These are phyloP conservation scores for Imbricaverruca yamaguchii DNA, from an alignment of 2,888 invertebrate species.

Conservation along the genomic window DNA sequence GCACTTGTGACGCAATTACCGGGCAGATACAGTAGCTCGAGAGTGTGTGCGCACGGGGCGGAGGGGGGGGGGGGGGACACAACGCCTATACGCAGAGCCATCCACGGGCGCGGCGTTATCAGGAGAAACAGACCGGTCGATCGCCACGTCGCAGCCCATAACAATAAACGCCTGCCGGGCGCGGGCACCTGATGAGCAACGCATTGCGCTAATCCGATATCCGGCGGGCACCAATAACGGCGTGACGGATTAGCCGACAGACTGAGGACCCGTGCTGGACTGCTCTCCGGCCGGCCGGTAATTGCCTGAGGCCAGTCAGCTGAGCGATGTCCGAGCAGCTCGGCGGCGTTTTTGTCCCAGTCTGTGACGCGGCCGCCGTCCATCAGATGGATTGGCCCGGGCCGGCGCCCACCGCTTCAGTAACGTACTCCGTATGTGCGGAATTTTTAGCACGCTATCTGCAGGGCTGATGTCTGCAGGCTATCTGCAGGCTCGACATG, in stretches of 20 bases:
- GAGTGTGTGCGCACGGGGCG: too few species aligned
- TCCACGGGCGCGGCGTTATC: too few species aligned
- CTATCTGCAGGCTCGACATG: too few species aligned
- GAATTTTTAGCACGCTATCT: background rate
- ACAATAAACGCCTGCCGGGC: background rate
- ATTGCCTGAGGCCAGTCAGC: background rate
- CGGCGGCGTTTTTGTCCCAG: background rate
- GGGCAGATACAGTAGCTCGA: too few species aligned
- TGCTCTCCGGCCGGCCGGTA: background rate
- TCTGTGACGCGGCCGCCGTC: background rate
- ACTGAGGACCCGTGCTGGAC: background rate
- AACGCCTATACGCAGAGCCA: too few species aligned
- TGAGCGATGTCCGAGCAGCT: background rate
- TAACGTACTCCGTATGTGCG: background rate
- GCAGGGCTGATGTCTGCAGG: too few species aligned
- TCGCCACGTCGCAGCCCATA: too few species aligned
- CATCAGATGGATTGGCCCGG: background rate
- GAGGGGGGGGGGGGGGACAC: too few species aligned
- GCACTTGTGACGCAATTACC: too few species aligned
- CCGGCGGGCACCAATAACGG: background rate
- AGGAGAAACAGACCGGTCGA: too few species aligned
- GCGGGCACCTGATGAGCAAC: background rate
- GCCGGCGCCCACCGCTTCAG: background rate
- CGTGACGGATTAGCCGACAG: background rate
- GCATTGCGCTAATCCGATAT: constrained; percentile 1